Evolutionary conservation across 2,888 invertebrate species (phyloP).

Genomic region (Prenolepis imparis): DNA sequence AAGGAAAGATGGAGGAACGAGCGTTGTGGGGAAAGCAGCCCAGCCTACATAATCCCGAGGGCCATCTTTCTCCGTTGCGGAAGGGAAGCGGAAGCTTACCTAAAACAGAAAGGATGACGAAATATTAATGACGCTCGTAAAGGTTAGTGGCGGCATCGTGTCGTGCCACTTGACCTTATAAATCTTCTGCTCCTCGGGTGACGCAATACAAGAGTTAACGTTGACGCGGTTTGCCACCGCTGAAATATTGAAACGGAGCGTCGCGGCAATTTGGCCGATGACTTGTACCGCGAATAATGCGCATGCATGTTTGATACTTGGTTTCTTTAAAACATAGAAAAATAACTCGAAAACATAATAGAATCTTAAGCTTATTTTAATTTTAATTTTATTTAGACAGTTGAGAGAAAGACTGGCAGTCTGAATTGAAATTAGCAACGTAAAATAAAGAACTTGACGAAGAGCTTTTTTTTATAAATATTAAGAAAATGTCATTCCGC

Average conservation of each 20-base stretch:
- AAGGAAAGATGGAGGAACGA: conserved; percentile 23
- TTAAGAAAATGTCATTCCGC: neutral
- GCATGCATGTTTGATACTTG: neutral
- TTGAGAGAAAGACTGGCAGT: neutral
- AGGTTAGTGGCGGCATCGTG: conserved; percentile 64
- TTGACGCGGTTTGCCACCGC: conserved; percentile 49
- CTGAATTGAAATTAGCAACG: neutral
- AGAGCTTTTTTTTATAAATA: neutral
- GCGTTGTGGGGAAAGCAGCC: neutral
- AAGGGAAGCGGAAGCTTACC: conserved; percentile 66
- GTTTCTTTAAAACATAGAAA: neutral
- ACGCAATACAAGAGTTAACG: conserved; percentile 64
- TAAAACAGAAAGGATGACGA: conserved; percentile 70
- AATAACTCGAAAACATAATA: neutral
- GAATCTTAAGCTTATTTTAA: neutral
- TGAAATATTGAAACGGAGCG: conserved; percentile 44
- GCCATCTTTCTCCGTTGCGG: conserved; percentile 47
- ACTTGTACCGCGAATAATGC: conserved; percentile 5
- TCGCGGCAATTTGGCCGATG: conserved; percentile 41
- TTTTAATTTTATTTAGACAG: neutral
- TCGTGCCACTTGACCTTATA: conserved; percentile 69
- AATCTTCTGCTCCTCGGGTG: conserved; percentile 58
- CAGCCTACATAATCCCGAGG: conserved; percentile 51
- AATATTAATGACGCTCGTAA: conserved; percentile 74
- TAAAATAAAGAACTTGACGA: neutral